phyloP scores from a whole-genome alignment of 2,797 vertebrate species.

The Alca torda region DNA sequence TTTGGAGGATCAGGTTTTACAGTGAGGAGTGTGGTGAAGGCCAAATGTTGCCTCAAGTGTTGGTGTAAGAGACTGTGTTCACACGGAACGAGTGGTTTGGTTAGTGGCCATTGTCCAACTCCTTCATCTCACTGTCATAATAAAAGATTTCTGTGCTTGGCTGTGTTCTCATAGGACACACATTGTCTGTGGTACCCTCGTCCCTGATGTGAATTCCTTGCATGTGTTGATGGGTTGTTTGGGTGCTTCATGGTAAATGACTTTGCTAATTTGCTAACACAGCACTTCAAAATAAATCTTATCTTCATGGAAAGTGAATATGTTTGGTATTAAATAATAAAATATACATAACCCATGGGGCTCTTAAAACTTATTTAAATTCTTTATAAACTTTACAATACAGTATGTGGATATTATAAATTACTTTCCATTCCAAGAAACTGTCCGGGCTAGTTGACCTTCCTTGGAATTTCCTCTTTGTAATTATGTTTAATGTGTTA shows the following conservation, averaged over 20 bases:
- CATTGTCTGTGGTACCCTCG: background rate
- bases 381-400: constrained; percentile 67
- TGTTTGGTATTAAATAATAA: constrained; percentile 65
- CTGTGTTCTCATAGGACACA: accelerated
- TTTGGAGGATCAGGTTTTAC: background rate
- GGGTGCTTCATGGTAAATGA: constrained; percentile 21
- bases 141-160: background rate
- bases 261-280: constrained; percentile 46
- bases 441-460: constrained; percentile 60
- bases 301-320: constrained; percentile 53
- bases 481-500: constrained; percentile 77
- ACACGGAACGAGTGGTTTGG: background rate
- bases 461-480: constrained; percentile 76
- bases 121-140: background rate
- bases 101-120: background rate
- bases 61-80: background rate
- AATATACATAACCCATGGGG: constrained; percentile 53
- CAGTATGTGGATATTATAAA: constrained; percentile 68
- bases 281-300: constrained; percentile 59
- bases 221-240: background rate
- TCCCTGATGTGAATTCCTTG: background rate
- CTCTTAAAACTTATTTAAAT: constrained; percentile 69
- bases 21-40: background rate
- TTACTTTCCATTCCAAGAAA: constrained; percentile 68
- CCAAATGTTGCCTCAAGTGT: background rate